Percentiles rank a stretch among this genome's conserved stretches.
Conservation (phyloP, 2,113 vertebrate genomes). For the Plecturocebus donacophilus region DNA sequence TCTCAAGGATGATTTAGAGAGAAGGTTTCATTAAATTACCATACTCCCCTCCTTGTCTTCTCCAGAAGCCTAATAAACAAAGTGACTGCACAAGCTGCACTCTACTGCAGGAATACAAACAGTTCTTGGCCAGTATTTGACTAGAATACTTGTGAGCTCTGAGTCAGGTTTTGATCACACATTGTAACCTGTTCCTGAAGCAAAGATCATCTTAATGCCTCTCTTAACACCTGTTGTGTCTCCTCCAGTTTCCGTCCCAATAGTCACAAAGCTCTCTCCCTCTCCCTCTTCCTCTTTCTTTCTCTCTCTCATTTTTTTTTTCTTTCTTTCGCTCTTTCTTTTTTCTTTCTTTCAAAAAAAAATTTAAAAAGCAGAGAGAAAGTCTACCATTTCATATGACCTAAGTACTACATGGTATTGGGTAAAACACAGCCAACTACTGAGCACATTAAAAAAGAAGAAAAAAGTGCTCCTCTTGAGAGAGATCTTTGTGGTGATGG, state of each 20-base stretch:
- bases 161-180: not conserved
- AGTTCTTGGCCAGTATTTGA: not conserved
- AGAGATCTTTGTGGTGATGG: not conserved
- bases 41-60: conserved; percentile 15
- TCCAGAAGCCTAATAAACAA: not conserved
- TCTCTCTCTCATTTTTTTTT: no score
- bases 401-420: not conserved
- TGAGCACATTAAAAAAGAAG: not conserved
- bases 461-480: not conserved
- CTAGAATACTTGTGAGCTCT: not conserved
- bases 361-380: not conserved
- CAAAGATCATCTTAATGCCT: not conserved
- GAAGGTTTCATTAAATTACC: not conserved
- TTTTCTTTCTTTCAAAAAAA: no score
- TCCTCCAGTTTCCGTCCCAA: not conserved
- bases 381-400: not conserved
- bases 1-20: conserved; percentile 33
- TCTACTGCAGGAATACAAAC: not conserved
- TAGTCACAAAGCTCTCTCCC: not conserved
- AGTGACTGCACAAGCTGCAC: not conserved
- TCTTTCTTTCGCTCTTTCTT: no score
- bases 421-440: not conserved
- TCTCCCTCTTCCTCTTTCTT: no score
- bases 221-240: not conserved
- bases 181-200: not conserved